Conservation (phyloP, 2,888 invertebrate genomes). For the Leptinotarsa peninsularis region DNA sequence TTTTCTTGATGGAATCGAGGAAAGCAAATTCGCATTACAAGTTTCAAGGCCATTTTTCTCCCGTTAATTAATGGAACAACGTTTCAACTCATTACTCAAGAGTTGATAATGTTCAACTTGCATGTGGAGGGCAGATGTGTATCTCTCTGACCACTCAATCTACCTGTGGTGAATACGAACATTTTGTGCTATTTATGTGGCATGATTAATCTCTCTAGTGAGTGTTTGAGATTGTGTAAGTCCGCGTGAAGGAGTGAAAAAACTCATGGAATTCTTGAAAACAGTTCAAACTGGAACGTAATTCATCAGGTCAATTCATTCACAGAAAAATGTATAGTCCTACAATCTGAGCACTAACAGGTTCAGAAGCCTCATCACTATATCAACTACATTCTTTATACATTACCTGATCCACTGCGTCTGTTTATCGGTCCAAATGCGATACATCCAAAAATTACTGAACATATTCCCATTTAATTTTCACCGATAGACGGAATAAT, state of each 20-base stretch:
- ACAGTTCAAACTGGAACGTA: too few species aligned
- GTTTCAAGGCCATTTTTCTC: slow-evolving; percentile 13
- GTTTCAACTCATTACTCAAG: slow-evolving; percentile 1
- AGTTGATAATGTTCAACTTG: slow-evolving; percentile 8
- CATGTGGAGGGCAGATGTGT: slow-evolving; percentile 1
- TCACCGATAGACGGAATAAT: too few species aligned
- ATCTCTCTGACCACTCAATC: slow-evolving; percentile 10
- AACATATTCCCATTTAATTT: too few species aligned
- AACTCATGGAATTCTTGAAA: background rate
- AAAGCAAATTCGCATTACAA: background rate
- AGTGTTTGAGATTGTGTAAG: background rate
- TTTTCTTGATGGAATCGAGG: background rate
- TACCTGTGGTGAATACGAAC: slow-evolving; percentile 14
- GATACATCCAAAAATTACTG: too few species aligned
- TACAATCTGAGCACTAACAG: too few species aligned
- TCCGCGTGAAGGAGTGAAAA: background rate
- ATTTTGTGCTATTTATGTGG: slow-evolving; percentile 18
- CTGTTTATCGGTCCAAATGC: too few species aligned
- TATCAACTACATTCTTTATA: too few species aligned
- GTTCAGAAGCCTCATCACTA: too few species aligned
- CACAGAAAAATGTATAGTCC: too few species aligned
- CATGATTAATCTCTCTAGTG: background rate
- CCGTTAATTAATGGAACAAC: slow-evolving; percentile 1
- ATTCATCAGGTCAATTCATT: too few species aligned
- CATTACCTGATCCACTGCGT: too few species aligned